Base-by-base conservation (phyloP, 2,113 vertebrate species). In the Alectura lathami region DNA sequence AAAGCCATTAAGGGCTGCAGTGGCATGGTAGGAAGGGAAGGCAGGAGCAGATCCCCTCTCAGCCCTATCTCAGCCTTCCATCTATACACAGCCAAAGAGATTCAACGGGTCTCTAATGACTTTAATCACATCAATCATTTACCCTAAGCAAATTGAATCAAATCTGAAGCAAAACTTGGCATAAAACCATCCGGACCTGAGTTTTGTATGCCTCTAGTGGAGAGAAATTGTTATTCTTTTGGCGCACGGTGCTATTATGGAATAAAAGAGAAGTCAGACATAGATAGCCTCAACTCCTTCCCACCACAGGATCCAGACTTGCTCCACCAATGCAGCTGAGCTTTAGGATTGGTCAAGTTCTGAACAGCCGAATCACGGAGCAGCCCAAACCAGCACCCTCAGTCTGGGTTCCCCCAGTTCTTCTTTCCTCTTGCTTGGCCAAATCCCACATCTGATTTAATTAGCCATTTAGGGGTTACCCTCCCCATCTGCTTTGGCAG, bases 381-480 rank as follows among this genome's bases (percentile, higher is more conserved):
- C 30, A 77, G 27, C 48, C 11, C 32, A 60, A 84, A 89, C 5
- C 18, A 91, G 14, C 34, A 84, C 11, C 3, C 2, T 63, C 42
- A 32, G 3, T 23, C 6, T 54, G 26, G 40, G 5, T 3, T 32
- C 5, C 0, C 3, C 10, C 32, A 38, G 6, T 2, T 1, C 9
- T 74, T 50, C 48, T 76, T 64, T 81, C 32, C 56, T 63, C 48
- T 73, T 79, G 18, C 36, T 69, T 68, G 48, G 17, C 48, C 40
- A 93, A 75, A 88, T 89, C 73, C 72, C 30, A 45, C 38, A 53
- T 16, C 26, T 5, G 0, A 48, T 38, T 14, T 17, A 56, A 63
- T 53, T 21, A 75, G 3, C 16, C n/a, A 16, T 56, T 66, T 75
- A 47, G 45, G 82, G 17, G 12, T n/a, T 82, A 36, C 12, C 53